phyloP scores from a whole-genome alignment of 2,113 vertebrate genomes.

The Smithornis capensis region DNA sequence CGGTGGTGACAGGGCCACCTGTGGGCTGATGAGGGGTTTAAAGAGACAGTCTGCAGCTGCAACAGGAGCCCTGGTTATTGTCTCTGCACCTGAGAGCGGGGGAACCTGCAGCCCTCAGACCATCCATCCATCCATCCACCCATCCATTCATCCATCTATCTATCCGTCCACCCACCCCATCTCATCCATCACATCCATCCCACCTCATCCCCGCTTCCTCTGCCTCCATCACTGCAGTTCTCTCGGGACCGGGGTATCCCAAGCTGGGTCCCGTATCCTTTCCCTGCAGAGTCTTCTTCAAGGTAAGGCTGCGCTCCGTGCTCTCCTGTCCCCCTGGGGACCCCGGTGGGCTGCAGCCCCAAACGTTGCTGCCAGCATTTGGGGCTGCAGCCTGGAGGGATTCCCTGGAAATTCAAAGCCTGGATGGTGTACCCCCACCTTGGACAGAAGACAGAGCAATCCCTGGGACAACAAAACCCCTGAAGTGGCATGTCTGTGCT shows the following conservation, averaged over 20 bases:
- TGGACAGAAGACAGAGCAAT: background rate
- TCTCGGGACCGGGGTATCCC: background rate
- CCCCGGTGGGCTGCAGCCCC: background rate
- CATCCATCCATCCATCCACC: background rate
- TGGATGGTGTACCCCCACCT: background rate
- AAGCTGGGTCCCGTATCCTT: background rate
- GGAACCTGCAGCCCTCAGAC: background rate
- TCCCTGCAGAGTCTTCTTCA: background rate
- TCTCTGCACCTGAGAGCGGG: slow-evolving; percentile 51
- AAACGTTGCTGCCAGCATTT: rapidly evolving
- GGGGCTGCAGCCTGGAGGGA: background rate
- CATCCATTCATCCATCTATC: background rate
- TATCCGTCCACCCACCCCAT: background rate
- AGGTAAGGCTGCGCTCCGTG: slow-evolving; percentile 59
- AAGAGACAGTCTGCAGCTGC: slow-evolving; percentile 68
- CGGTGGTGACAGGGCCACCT: slow-evolving; percentile 82
- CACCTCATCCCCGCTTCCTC: background rate
- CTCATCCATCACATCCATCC: background rate
- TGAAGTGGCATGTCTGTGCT: background rate
- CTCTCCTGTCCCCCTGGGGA: background rate
- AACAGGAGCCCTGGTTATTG: slow-evolving; percentile 57
- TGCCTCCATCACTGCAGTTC: background rate
- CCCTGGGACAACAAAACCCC: background rate
- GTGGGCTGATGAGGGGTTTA: slow-evolving; percentile 79
- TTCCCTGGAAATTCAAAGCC: background rate